These are phyloP conservation scores for Strix aluco DNA, from an alignment of 2,113 vertebrate species.

Conservation along the genomic window DNA sequence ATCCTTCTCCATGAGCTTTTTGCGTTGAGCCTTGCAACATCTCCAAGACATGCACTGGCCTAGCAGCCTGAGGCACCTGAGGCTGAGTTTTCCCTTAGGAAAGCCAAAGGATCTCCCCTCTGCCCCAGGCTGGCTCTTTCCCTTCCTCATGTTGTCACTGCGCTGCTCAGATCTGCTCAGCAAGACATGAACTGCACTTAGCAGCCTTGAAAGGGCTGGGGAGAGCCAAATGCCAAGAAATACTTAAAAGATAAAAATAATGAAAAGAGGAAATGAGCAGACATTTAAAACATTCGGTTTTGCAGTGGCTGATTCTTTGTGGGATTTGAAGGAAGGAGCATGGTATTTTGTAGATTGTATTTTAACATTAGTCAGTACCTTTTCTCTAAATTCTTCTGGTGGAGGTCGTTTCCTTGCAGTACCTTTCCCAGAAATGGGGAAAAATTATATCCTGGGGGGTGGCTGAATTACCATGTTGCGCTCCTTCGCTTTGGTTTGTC, in stretches of 20 bases:
- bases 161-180: neutral
- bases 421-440: neutral
- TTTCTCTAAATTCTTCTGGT: neutral
- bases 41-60: neutral
- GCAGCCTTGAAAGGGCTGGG: neutral
- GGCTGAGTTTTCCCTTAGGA: neutral
- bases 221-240: neutral
- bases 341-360: neutral
- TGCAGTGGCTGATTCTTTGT: neutral
- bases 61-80: neutral
- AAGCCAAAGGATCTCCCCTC: neutral
- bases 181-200: fast-evolving
- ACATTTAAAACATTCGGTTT: neutral
- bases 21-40: neutral
- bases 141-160: neutral
- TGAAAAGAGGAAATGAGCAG: neutral
- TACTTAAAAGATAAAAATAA: neutral
- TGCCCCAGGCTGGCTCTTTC: neutral
- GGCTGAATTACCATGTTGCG: neutral
- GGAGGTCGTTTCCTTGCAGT: neutral
- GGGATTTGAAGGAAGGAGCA: neutral
- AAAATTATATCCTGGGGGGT: neutral
- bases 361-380: neutral
- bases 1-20: neutral
- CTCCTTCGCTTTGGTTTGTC: neutral